phyloP scores from a whole-genome alignment of 2,888 invertebrate species.

The Fissipunctia ypsillon region DNA sequence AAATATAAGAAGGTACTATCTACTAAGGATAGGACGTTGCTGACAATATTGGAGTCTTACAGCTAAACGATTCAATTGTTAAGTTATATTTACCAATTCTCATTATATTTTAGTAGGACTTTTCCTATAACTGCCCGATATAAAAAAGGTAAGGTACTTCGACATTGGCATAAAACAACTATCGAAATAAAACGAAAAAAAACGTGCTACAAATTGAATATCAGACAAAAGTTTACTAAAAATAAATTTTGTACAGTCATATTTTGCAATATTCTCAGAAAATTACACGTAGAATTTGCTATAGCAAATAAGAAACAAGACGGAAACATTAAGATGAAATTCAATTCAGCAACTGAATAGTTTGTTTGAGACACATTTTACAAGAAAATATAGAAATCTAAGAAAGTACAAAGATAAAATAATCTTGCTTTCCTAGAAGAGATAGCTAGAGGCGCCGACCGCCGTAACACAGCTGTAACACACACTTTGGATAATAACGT shows the following conservation, averaged over 20 bases:
- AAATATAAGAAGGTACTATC: constrained; percentile 12
- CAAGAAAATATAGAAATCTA: constrained; percentile 9
- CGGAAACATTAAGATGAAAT: constrained; percentile 9
- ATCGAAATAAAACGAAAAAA: background rate
- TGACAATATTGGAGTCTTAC: background rate
- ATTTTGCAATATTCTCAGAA: background rate
- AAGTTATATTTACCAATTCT: constrained; percentile 7
- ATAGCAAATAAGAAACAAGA: background rate
- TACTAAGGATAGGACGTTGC: background rate
- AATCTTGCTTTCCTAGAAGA: background rate
- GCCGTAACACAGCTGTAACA: background rate
- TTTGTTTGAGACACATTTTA: constrained; percentile 28
- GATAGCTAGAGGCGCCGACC: background rate
- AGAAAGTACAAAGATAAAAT: constrained; percentile 5
- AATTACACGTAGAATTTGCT: background rate
- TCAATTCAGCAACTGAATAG: constrained; percentile 27
- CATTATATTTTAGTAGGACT: constrained; percentile 6
- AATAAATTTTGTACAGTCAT: background rate
- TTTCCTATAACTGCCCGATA: background rate
- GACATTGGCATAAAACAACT: background rate
- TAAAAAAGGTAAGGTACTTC: background rate
- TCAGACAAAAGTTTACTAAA: background rate
- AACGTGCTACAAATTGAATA: background rate
- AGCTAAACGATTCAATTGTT: constrained; percentile 9
- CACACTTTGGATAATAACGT: background rate